Conservation (phyloP, 2,797 vertebrate genomes). For the Rhinichthys osculus region DNA sequence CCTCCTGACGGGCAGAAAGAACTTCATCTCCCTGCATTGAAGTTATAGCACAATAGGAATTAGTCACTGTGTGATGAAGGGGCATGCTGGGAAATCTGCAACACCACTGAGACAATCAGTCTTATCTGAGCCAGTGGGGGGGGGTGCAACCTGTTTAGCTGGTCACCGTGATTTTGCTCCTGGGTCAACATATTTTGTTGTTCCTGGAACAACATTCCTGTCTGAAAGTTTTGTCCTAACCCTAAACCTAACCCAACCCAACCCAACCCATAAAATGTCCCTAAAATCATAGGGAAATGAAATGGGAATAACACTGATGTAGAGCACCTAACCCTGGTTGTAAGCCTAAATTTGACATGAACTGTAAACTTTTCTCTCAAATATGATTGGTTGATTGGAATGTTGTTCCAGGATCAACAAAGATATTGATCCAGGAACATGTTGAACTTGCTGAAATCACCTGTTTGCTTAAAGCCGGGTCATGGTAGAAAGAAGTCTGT, state of each 20-base stretch:
- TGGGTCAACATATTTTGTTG: neutral
- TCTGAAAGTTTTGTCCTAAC: neutral
- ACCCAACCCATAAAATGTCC: neutral
- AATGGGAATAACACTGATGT: neutral
- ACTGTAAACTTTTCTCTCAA: neutral
- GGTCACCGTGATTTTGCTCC: neutral
- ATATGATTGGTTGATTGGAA: no score
- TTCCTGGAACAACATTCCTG: neutral
- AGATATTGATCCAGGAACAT: neutral
- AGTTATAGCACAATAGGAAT: constrained; percentile 46
- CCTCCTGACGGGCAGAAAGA: constrained; percentile 44
- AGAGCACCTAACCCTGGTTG: neutral
- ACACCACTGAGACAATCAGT: constrained; percentile 40
- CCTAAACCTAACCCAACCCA: no score
- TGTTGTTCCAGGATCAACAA: no score
- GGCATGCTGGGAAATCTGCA: constrained; percentile 53
- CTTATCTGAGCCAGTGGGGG: neutral
- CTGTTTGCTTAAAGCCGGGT: neutral
- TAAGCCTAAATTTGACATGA: neutral
- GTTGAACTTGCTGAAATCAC: neutral
- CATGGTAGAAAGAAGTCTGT: constrained; percentile 1
- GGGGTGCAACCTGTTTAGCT: constrained; percentile 24
- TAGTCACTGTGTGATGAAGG: constrained; percentile 46
- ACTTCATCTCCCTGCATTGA: constrained; percentile 38
- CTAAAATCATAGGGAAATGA: neutral